Evolutionary conservation across 2,888 invertebrate genomes (phyloP).

Genomic region (Oasisia sp.): DNA sequence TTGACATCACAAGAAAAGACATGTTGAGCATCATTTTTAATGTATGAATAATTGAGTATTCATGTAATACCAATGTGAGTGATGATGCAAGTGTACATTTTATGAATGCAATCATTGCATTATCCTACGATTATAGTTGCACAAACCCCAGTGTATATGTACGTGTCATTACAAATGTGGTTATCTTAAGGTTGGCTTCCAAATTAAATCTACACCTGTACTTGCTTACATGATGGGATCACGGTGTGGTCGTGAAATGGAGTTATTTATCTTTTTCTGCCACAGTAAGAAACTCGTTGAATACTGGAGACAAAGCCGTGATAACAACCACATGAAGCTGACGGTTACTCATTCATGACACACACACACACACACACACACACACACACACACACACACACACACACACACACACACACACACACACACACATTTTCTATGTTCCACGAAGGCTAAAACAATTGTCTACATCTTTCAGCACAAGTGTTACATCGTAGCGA

Average conservation of each 20-base stretch:
- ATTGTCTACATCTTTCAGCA: conserved; percentile 72
- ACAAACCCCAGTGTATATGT: not conserved
- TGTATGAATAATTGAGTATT: not conserved
- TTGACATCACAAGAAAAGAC: not conserved
- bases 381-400: too few relatives aligned
- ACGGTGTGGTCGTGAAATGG: not conserved
- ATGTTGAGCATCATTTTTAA: not conserved
- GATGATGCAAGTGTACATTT: not conserved
- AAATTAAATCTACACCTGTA: not conserved
- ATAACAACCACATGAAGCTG: not conserved
- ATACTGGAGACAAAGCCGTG: not conserved
- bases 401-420: too few relatives aligned
- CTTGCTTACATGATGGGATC: not conserved
- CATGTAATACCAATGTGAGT: not conserved
- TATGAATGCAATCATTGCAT: not conserved
- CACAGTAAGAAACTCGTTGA: not conserved
- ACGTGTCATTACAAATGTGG: not conserved
- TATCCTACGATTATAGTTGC: not conserved
- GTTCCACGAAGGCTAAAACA: not conserved
- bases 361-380: too few relatives aligned
- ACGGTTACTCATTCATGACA: not conserved
- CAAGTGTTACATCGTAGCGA: conserved; percentile 99
- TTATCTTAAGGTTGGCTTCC: not conserved
- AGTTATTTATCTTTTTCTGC: not conserved
- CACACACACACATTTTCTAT: too few relatives aligned